Evolutionary conservation across 2,797 vertebrate genomes (phyloP).

Genomic region (Diceros bicornis): DNA sequence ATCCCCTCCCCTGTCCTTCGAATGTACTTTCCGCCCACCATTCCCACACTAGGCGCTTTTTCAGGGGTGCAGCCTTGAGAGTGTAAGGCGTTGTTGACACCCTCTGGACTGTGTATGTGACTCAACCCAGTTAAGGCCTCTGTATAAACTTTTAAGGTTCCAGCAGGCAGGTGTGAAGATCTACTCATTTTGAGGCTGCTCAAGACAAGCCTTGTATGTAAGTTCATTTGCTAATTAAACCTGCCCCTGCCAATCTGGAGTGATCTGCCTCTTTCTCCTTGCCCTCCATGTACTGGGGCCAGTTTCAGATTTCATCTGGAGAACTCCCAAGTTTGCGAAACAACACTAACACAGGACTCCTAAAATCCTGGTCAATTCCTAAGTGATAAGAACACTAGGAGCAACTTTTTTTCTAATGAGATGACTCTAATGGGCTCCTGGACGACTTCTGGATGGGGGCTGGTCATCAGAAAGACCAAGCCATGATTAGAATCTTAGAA

Average conservation of each 20-base stretch:
- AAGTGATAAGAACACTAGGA: background rate
- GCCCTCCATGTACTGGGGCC: background rate
- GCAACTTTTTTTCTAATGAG: background rate
- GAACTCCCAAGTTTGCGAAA: background rate
- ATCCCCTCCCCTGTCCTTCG: background rate
- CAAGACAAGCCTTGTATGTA: background rate
- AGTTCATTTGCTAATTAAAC: background rate
- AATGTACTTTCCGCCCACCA: background rate
- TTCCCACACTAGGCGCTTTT: background rate
- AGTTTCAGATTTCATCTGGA: background rate
- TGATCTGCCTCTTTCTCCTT: background rate
- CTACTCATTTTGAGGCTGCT: background rate
- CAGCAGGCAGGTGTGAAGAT: background rate
- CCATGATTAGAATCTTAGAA: background rate
- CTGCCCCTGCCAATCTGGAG: background rate
- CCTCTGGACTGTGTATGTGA: background rate
- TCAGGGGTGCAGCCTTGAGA: background rate
- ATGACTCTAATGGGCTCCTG: background rate
- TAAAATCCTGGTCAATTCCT: background rate
- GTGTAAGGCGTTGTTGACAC: background rate
- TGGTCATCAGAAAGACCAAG: background rate
- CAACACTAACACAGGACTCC: background rate
- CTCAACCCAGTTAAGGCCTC: background rate
- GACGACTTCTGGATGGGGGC: background rate
- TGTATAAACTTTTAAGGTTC: background rate